phyloP scores from a whole-genome alignment of 2,113 vertebrate species.

The Pelmatolapia mariae region DNA sequence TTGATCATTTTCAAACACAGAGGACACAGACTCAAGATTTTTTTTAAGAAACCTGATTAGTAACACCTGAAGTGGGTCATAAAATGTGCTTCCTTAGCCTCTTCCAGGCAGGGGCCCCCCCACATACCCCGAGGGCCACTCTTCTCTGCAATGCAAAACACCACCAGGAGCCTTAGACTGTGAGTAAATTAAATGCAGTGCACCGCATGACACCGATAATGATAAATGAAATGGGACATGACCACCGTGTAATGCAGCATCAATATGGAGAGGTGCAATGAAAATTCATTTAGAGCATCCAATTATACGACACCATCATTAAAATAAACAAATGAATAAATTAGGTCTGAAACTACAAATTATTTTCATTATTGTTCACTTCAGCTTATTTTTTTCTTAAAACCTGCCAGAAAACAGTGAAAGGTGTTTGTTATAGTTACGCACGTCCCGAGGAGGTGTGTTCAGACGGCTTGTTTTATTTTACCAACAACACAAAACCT shows the following conservation, averaged over 20 bases:
- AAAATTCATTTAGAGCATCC: neutral
- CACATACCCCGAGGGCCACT: neutral
- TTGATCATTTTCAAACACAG: slow-evolving; percentile 27
- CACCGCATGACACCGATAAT: neutral
- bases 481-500: neutral
- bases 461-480: neutral
- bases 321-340: neutral
- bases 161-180: neutral
- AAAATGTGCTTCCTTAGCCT: neutral
- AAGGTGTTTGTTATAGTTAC: neutral
- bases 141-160: neutral
- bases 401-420: neutral
- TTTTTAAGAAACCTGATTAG: neutral
- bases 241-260: neutral
- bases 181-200: neutral
- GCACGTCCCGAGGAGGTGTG: neutral
- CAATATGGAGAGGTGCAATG: neutral
- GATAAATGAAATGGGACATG: neutral
- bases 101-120: neutral
- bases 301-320: neutral
- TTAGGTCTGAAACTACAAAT: neutral
- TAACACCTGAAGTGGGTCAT: slow-evolving; percentile 3
- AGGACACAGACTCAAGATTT: neutral
- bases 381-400: neutral
- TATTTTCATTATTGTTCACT: neutral